Base-by-base conservation (phyloP, 2,113 vertebrate genomes). In the Oncorhynchus kisutch region DNA sequence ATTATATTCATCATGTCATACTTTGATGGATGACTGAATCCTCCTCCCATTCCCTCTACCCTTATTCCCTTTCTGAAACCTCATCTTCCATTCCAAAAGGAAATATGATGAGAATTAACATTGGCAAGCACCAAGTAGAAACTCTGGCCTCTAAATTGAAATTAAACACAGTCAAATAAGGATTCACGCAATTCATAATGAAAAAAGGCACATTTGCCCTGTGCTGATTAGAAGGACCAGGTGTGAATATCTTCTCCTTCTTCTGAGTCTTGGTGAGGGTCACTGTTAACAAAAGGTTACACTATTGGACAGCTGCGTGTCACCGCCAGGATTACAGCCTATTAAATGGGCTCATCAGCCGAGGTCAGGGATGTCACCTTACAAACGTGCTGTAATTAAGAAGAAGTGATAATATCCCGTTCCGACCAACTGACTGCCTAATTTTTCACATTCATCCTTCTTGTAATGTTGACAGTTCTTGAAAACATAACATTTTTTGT, bases 21-120 rank as follows among this genome's bases (percentile, higher is more conserved):
- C 24, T 73, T 49, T 82, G 81, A 83, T 80, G 67, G 78, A 83
- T 80, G 72, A 73, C 27, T 29, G 62, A 77, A 62, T 25, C 66
- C 71, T 64, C 29, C 24, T 70, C 12, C 70, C 13, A 45, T 45
- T 68, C 70, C 54, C 27, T 27, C 18, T 59, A 68, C 67, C 57
- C 65, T 4, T 39, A 11, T n/a, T 71, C n/a, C 1, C n/a, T 64
- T 54, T 78, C 62, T 22, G 12, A 57, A 70, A 69, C 57, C 31
- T 67, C 34, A 62, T 74, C 77, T 60, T 34, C 71, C n/a, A 67
- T 66, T 64, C 20, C 4, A 59, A 5, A 22, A 48, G 4, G 11
- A 18, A 71, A 64, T 29, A 57, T 65, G 73, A 75, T 27, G 66
- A 70, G 24, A 57, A 76, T 75, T n/a, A 67, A 72, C 25, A n/a